phyloP scores from a whole-genome alignment of 1,140 invertebrate species.

The Psilanteris sp. region DNA sequence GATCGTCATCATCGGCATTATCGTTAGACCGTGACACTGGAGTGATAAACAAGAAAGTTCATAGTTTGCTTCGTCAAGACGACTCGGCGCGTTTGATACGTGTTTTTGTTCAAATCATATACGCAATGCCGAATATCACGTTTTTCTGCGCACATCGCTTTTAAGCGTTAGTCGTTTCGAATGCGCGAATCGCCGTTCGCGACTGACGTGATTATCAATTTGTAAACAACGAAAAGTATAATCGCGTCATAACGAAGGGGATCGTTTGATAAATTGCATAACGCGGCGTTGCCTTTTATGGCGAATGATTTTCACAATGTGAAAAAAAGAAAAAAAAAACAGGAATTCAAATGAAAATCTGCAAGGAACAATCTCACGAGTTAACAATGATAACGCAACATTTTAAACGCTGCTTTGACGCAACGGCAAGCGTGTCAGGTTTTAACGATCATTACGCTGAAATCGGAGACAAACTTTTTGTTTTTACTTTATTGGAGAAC shows the following conservation, averaged over 20 bases:
- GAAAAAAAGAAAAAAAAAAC: conserved; percentile 21
- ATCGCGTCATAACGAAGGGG: too few relatives aligned
- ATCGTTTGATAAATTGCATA: too few relatives aligned
- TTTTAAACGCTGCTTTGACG: conserved; percentile 30
- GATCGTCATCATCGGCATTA: conserved; percentile 54
- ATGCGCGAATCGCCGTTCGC: conserved; percentile 30
- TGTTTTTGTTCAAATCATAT: conserved; percentile 55
- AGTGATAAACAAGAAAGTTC: conserved; percentile 61
- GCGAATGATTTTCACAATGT: conserved; percentile 7
- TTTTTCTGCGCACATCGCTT: conserved; percentile 58
- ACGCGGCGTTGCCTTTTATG: too few relatives aligned
- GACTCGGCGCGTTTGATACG: conserved; percentile 54
- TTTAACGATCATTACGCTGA: conserved; percentile 34
- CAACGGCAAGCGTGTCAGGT: conserved; percentile 30
- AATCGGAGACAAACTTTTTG: conserved; percentile 21
- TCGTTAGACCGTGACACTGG: conserved; percentile 58
- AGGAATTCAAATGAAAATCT: too few relatives aligned
- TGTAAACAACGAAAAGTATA: conserved; percentile 6
- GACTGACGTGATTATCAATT: too few relatives aligned
- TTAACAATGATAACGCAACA: conserved; percentile 14
- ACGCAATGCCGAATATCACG: conserved; percentile 60
- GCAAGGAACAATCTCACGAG: conserved; percentile 16
- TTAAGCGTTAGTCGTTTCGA: conserved; percentile 46
- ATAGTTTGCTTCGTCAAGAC: conserved; percentile 33
- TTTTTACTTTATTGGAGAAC: conserved; percentile 40